phyloP scores from a whole-genome alignment of 23 tunicate species.

The Pegea sp. region DNA sequence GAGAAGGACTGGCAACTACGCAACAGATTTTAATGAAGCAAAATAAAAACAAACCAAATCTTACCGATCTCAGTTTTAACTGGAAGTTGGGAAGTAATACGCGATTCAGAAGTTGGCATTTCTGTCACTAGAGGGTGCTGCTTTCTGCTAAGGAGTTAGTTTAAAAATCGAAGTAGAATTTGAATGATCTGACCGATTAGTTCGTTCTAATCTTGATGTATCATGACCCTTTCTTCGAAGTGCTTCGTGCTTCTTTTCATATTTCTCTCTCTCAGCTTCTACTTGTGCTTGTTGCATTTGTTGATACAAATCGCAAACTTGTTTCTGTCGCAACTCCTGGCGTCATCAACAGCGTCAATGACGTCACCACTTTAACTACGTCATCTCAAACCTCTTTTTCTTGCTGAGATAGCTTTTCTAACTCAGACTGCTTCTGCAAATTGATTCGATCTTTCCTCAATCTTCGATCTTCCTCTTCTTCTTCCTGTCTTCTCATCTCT shows the following conservation, averaged over 20 bases:
- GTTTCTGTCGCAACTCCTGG: conserved; percentile 51
- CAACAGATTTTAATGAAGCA: conserved; percentile 1
- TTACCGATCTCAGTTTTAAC: background rate
- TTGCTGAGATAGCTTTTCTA: conserved; percentile 35
- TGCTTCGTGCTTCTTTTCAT: conserved; percentile 22
- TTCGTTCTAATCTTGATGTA: conserved; percentile 64
- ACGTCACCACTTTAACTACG: no score
- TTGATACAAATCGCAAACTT: conserved; percentile 53
- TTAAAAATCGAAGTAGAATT: background rate
- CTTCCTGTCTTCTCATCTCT: conserved; percentile 12
- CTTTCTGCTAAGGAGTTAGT: conserved; percentile 1
- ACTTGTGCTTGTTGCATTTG: conserved; percentile 76
- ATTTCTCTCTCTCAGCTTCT: conserved; percentile 53
- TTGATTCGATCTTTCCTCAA: conserved; percentile 25
- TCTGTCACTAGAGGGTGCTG: conserved; percentile 1
- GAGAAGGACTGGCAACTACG: background rate
- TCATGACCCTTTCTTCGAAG: conserved; percentile 60
- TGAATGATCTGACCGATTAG: conserved; percentile 11
- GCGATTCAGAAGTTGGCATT: conserved; percentile 1
- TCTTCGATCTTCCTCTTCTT: conserved; percentile 38
- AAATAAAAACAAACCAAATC: background rate
- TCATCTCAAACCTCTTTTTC: conserved; percentile 35
- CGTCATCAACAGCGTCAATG: no score
- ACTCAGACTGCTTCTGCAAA: conserved; percentile 32
- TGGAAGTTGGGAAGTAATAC: conserved; percentile 2